Evolutionary conservation across 2,797 vertebrate species (phyloP), one percentile per base, ranked within the genome.

Genomic region (Eulemur coronatus): DNA sequence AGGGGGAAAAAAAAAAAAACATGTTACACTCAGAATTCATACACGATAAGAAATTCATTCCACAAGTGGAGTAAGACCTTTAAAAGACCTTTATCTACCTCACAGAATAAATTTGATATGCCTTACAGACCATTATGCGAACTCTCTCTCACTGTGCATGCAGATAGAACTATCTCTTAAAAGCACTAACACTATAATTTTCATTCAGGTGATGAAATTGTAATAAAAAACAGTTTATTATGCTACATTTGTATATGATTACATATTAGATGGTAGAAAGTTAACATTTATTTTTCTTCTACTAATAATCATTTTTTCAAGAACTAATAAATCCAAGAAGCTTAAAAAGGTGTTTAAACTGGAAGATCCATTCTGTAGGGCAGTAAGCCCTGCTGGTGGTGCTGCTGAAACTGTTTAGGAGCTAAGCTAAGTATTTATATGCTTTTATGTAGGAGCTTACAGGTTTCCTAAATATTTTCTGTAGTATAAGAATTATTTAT

Each of bases 41-140:
- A 98, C 98, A 95, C 11, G 91, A 98, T 98, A 98, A 98, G 98
- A 98, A 98, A 98, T 98, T 98, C 98, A 98, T 98, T 98, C 98
- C 98, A 98, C 98, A 98, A 98, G 98, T 98, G 98, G 97, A 98
- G 96, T 97, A 98, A 98, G 98, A 98, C 98, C 98, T 99, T 99
- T 98, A 98, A 98, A 98, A 98, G 98, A 98, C 98, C 98, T 99
- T 98, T 98, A 98, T 98, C 98, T 98, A 97, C 97, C 96, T 97
- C 97, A 97, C 95, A 98, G 98, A 98, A 98, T 98, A 98, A 98
- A 98, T 98, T 98, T 98, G 98, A 98, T 98, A 98, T 97, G 98
- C 97, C 96, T 98, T 98, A 97, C 95, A 98, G 98, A 98, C 98
- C 96, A 95, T 98, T 98, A 98, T 97, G 97, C 43, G 97, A 98